phyloP scores from a whole-genome alignment of 2,797 vertebrate genomes.

The Cuniculus paca region DNA sequence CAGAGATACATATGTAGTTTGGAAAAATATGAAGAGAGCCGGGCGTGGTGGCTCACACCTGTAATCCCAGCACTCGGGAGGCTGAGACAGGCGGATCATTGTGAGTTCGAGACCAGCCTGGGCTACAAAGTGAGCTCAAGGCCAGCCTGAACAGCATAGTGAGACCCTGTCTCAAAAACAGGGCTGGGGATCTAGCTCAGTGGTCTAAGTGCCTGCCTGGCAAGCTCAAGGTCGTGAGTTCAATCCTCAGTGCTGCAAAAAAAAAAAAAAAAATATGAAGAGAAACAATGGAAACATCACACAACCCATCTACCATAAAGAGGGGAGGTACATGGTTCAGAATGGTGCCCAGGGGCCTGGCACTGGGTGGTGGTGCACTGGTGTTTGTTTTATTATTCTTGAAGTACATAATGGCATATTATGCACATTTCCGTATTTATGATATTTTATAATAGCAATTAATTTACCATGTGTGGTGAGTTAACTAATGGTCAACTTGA shows the following conservation, averaged over 20 bases:
- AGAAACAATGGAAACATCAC: constrained; percentile 28
- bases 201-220: too few relatives aligned
- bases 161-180: too few relatives aligned
- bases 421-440: background rate
- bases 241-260: too few relatives aligned
- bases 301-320: background rate
- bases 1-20: background rate
- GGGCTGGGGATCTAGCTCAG: too few relatives aligned
- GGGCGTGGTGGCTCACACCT: too few relatives aligned
- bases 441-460: constrained; percentile 65
- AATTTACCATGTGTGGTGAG: background rate
- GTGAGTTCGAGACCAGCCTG: too few relatives aligned
- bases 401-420: background rate
- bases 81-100: too few relatives aligned
- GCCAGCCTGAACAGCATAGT: too few relatives aligned
- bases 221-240: too few relatives aligned
- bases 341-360: background rate
- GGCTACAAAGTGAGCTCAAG: too few relatives aligned
- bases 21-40: background rate
- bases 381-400: background rate
- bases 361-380: background rate
- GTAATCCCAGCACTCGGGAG: too few relatives aligned
- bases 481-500: background rate
- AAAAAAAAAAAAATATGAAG: background rate
- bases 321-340: background rate